phyloP scores from a whole-genome alignment of 2,113 vertebrate genomes.

The Pelmatolapia mariae region DNA sequence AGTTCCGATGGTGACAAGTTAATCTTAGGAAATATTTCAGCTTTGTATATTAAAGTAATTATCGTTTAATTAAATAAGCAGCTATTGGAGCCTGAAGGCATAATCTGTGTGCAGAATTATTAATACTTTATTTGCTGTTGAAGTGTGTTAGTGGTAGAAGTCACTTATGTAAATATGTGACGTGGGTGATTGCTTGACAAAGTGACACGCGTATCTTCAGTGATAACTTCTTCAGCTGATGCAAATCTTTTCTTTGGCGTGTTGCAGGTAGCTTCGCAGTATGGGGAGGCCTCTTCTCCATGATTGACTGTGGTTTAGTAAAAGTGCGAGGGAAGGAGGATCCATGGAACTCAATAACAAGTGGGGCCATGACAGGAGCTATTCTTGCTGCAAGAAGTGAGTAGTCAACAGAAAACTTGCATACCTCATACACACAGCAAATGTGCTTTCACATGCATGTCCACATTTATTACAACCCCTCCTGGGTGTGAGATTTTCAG shows the following conservation, averaged over 20 bases:
- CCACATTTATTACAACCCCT: not conserved
- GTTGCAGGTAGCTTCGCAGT: slow-evolving; percentile 89
- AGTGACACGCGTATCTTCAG: not conserved
- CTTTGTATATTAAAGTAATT: not conserved
- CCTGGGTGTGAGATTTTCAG: not conserved
- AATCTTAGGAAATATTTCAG: not conserved
- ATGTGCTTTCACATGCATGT: not conserved
- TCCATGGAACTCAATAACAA: slow-evolving; percentile 97
- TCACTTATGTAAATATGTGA: not conserved
- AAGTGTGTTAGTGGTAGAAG: not conserved
- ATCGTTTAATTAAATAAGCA: not conserved
- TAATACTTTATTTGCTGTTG: not conserved
- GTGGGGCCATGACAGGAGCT: slow-evolving; percentile 92
- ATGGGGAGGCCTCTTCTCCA: slow-evolving; percentile 96
- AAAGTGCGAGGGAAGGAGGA: slow-evolving; percentile 93
- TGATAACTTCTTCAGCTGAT: not conserved
- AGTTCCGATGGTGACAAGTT: rapidly evolving
- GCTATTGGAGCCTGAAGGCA: not conserved
- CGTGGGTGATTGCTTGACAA: not conserved
- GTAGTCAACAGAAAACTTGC: slow-evolving; percentile 20
- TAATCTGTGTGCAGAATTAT: not conserved
- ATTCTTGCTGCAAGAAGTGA: slow-evolving; percentile 95
- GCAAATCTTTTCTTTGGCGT: not conserved
- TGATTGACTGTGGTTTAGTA: slow-evolving; percentile 95
- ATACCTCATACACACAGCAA: not conserved